Percentiles rank a stretch among this genome's conserved stretches.
Evolutionary conservation across 2,888 invertebrate species (phyloP).

Genomic region (Megaustenia siamemsis): DNA sequence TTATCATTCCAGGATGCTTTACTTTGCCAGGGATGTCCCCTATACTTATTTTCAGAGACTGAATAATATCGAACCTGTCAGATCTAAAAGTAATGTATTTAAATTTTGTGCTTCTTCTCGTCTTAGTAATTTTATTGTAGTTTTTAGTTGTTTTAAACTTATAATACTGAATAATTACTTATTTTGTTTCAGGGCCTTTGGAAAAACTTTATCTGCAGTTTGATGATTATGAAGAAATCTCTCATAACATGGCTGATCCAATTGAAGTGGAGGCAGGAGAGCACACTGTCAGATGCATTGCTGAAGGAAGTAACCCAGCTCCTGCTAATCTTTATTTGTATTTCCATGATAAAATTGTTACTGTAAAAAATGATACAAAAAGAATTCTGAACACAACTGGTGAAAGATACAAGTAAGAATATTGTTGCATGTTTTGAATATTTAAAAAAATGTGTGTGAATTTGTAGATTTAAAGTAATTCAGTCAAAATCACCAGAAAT

Average conservation of each 20-base stretch:
- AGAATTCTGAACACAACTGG: slow-evolving; percentile 1
- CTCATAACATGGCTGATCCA: not conserved
- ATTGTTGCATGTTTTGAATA: no score
- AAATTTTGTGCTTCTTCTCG: no score
- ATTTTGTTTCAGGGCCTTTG: slow-evolving; percentile 25
- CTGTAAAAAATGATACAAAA: not conserved
- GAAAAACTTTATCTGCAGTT: slow-evolving; percentile 15
- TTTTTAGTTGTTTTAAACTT: no score
- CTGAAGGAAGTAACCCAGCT: slow-evolving; percentile 49
- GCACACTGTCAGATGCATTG: slow-evolving; percentile 23
- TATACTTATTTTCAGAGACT: no score
- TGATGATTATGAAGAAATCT: slow-evolving; percentile 1
- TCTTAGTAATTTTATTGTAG: no score
- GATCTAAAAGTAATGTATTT: no score
- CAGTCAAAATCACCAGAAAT: no score
- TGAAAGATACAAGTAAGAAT: slow-evolving; percentile 28
- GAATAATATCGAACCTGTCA: no score
- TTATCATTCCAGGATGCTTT: no score
- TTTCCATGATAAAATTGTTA: slow-evolving; percentile 17
- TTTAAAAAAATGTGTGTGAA: no score
- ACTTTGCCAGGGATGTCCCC: no score
- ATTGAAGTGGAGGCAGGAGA: slow-evolving; percentile 26
- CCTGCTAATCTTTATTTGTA: slow-evolving; percentile 9
- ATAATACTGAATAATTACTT: not conserved
- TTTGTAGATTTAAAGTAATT: no score